Evolutionary conservation across 1,140 invertebrate species (phyloP), one percentile per base, ranked within the genome.

Genomic region (Hypsibius dujardini): DNA sequence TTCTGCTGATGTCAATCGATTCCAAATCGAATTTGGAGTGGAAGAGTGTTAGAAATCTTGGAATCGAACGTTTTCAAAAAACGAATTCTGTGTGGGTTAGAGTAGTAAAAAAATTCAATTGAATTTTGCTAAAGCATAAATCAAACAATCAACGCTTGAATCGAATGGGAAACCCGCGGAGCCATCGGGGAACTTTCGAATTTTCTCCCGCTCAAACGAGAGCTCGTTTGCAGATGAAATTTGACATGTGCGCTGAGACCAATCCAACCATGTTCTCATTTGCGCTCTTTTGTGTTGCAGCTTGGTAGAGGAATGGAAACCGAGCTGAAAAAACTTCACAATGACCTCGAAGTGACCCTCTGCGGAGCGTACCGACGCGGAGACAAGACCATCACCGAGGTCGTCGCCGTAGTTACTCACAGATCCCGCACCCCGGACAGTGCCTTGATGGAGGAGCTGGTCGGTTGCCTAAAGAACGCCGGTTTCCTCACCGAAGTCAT

Each of bases 401-500:
- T 67, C 3, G 62, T 67, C 42, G 62, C 62, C 42, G 62, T 67
- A 12, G 42, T 67, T 42, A 67, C 62, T 42, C 62, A 67, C 42
- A 56, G 50, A n/a, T 56, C 50, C 50, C 50, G 50, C 50, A n/a
- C 7, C 7, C 7, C 7, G 7, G n/a, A n/a, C 50, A 67, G 42
- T 12, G 62, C 12, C 3, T 42, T 67, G 62, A 12, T 67, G 62
- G 12, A 12, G 3, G 62, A 67, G 45, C 12, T 67, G 3, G 42
- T 45, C 12, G 62, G 45, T 7, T 15, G 3, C 3, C 0, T 67
- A 42, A 67, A 67, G 62, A 12, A 67, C 3, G 7, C 12, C 42
- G 62, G 62, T 42, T 15, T 42, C 3, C 42, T 67, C 3, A 3
- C 42, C 3, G 62, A 67, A 45, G 42, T 45, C 62, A 67, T 67